Conservation (phyloP, 2,888 invertebrate species). For the Sinhomidia bicolor region DNA sequence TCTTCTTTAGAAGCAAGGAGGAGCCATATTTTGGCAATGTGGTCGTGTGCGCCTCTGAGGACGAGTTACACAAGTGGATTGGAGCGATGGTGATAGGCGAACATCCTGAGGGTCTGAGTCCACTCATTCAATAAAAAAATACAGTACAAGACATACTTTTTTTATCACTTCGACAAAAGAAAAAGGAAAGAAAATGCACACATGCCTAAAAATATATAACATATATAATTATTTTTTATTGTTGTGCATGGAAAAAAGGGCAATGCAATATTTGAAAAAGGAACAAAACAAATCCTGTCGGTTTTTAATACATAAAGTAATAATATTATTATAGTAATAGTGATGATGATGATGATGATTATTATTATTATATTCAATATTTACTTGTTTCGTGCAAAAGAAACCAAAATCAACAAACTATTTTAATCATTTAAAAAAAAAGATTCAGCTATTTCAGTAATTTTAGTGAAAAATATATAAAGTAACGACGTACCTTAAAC, state of each 20-base stretch:
- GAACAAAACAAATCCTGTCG: background rate
- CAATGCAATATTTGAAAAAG: conserved; percentile 36
- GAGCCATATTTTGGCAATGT: conserved; percentile 91
- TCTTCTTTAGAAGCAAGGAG: conserved; percentile 86
- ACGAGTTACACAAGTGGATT: conserved; percentile 90
- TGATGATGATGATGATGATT: too few species aligned
- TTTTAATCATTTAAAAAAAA: background rate
- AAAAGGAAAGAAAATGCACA: background rate
- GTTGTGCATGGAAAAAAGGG: conserved; percentile 17
- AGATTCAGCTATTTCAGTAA: conserved; percentile 25
- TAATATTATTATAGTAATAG: too few species aligned
- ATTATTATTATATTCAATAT: background rate
- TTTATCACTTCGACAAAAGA: too few species aligned
- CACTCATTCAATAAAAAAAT: conserved; percentile 61
- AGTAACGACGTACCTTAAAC: conserved; percentile 47
- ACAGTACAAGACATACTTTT: conserved; percentile 7
- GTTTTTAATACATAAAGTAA: conserved; percentile 39
- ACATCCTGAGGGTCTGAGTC: conserved; percentile 78
- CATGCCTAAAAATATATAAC: background rate
- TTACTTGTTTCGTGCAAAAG: background rate
- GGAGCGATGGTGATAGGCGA: conserved; percentile 85
- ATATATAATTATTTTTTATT: background rate
- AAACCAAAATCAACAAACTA: background rate
- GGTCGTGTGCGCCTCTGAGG: conserved; percentile 88
- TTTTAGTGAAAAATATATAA: background rate